These are phyloP conservation scores for Amia ocellicauda DNA, from an alignment of 2,113 vertebrate genomes.

Conservation along the genomic window DNA sequence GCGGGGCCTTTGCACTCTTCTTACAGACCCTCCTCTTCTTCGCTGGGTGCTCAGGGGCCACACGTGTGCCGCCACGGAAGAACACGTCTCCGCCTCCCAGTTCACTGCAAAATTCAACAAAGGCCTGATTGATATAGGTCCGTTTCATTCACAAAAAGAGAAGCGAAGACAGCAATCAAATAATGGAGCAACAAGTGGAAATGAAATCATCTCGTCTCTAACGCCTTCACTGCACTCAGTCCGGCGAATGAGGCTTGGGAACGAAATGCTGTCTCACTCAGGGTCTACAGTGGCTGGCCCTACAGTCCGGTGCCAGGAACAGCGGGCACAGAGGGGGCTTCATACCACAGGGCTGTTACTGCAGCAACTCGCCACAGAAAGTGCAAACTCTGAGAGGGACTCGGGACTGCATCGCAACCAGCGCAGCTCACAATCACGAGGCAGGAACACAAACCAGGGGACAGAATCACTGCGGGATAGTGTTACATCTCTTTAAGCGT, in stretches of 20 bases:
- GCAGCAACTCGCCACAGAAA: background rate
- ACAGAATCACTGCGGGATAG: background rate
- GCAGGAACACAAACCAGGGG: background rate
- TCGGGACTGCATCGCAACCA: background rate
- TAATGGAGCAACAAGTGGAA: background rate
- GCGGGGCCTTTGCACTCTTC: slow-evolving; percentile 53
- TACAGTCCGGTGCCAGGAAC: background rate
- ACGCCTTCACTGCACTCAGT: background rate
- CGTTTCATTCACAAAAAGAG: too few species aligned
- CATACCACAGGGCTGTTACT: slow-evolving; percentile 4
- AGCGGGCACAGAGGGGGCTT: background rate
- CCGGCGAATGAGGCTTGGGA: background rate
- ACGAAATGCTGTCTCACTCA: background rate
- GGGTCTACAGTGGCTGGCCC: background rate
- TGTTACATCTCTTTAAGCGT: background rate
- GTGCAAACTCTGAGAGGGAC: background rate
- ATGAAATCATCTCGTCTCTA: background rate
- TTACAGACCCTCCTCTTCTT: slow-evolving; percentile 72
- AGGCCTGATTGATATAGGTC: too few species aligned
- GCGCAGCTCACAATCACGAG: background rate
- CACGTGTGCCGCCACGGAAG: slow-evolving; percentile 50
- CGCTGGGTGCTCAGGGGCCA: slow-evolving; percentile 59
- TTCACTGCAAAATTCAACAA: slow-evolving; percentile 50
- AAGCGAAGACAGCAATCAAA: too few species aligned
- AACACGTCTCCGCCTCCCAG: slow-evolving; percentile 58